phyloP scores from a whole-genome alignment of 2,113 vertebrate genomes.

The Cairina moschata region DNA sequence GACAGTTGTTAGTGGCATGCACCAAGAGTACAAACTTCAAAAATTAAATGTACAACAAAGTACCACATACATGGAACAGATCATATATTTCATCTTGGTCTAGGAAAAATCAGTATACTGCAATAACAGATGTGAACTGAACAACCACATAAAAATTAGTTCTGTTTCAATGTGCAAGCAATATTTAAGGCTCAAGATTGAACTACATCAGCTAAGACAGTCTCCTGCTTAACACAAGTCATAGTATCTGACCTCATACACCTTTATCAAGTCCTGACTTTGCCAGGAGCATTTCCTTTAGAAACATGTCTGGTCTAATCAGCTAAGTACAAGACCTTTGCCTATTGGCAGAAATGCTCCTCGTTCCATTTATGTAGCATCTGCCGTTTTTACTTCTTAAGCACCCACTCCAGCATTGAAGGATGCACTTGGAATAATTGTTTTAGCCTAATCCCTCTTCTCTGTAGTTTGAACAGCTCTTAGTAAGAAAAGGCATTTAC shows the following conservation, averaged over 20 bases:
- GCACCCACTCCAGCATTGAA: background rate
- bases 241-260: fast-evolving
- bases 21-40: background rate
- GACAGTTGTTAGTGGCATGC: background rate
- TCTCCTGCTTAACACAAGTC: background rate
- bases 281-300: background rate
- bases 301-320: background rate
- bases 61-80: background rate
- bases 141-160: background rate
- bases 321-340: background rate
- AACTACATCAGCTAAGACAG: background rate
- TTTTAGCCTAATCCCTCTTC: background rate
- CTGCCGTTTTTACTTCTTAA: background rate
- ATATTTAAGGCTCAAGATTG: background rate
- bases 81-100: background rate
- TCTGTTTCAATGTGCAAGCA: background rate
- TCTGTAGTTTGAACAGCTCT: background rate
- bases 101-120: background rate
- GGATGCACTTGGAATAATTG: background rate
- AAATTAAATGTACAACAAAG: background rate
- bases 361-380: background rate
- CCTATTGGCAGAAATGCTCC: background rate
- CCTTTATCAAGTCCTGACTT: background rate
- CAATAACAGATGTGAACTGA: background rate
- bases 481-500: background rate